phyloP scores from a whole-genome alignment of 1,140 invertebrate genomes.

The Apolygus lucorum region DNA sequence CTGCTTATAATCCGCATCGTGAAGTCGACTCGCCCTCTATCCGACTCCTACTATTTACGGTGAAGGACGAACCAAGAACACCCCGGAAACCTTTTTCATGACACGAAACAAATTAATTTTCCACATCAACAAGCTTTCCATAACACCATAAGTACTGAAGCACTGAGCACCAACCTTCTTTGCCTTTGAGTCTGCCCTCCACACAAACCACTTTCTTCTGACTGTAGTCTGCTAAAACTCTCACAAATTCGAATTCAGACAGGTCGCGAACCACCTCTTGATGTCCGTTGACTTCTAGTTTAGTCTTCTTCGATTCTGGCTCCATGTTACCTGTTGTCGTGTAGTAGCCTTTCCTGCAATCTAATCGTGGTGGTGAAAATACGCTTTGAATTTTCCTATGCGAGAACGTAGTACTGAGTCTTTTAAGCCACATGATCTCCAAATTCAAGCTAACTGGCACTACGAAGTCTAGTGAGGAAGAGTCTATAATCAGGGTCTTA shows the following conservation, averaged over 20 bases:
- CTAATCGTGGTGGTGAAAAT: not conserved
- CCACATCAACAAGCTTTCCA: too few species aligned
- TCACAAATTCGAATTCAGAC: slow-evolving; percentile 39
- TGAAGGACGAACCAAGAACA: too few species aligned
- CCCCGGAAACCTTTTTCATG: too few species aligned
- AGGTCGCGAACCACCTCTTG: slow-evolving; percentile 30
- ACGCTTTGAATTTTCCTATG: not conserved
- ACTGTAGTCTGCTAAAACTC: slow-evolving; percentile 52
- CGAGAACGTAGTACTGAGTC: not conserved
- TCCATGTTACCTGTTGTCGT: not conserved
- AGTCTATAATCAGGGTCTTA: too few species aligned
- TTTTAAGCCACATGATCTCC: not conserved
- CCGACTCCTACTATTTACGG: too few species aligned
- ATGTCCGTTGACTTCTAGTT: not conserved
- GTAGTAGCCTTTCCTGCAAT: not conserved
- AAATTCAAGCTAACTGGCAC: not conserved
- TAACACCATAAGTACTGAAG: too few species aligned
- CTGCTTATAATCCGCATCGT: too few species aligned
- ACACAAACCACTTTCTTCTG: slow-evolving; percentile 62
- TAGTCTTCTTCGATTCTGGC: not conserved
- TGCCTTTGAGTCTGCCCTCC: slow-evolving; percentile 54
- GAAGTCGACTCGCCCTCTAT: too few species aligned
- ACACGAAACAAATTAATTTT: too few species aligned
- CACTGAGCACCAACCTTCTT: too few species aligned
- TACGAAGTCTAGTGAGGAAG: too few species aligned